These are phyloP conservation scores for Poliocrania exsul DNA, from an alignment of 2,797 vertebrate genomes.

Conservation along the genomic window DNA sequence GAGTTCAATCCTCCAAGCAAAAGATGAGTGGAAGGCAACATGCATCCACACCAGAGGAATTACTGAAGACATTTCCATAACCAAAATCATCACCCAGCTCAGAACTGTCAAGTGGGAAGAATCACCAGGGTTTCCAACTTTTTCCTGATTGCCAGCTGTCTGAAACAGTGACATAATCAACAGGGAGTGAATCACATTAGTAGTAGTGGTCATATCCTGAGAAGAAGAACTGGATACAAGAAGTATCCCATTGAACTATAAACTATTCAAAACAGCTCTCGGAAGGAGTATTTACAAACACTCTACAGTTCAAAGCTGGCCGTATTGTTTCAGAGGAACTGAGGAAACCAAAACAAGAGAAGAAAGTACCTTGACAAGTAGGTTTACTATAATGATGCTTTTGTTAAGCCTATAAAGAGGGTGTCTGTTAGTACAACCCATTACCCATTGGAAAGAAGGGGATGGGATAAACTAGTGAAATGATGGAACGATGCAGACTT, in stretches of 20 bases:
- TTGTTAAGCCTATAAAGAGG: background rate
- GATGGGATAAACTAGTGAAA: background rate
- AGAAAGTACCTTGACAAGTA: background rate
- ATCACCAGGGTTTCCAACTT: background rate
- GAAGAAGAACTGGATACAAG: background rate
- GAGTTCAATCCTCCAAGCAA: background rate
- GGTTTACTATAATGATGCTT: background rate
- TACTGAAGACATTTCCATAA: background rate
- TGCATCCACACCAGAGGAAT: background rate
- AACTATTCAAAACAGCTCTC: background rate
- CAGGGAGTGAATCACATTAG: background rate
- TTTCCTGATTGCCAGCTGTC: background rate
- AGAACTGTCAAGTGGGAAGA: background rate
- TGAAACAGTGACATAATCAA: background rate
- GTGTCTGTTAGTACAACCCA: background rate
- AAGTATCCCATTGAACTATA: background rate
- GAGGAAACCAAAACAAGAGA: slow-evolving; percentile 1
- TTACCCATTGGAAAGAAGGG: background rate
- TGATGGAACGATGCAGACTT: background rate
- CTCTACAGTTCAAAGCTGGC: background rate
- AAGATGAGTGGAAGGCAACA: background rate
- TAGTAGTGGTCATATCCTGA: background rate
- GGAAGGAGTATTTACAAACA: slow-evolving; percentile 27
- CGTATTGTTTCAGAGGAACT: background rate
- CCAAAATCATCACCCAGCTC: background rate